Conservation (phyloP, 2,888 invertebrate species). For the Argynnis bischoffii region DNA sequence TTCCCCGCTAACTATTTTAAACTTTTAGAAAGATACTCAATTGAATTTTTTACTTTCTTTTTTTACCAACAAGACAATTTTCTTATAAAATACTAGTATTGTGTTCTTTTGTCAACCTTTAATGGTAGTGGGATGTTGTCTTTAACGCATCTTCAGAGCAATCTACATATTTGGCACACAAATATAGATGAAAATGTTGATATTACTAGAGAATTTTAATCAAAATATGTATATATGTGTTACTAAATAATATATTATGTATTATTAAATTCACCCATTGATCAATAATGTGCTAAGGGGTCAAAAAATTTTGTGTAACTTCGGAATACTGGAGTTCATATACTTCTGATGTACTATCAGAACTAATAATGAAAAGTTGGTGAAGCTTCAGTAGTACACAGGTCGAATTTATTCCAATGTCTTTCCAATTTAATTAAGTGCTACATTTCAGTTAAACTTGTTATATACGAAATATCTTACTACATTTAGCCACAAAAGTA, state of each 20-base stretch:
- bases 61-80: slow-evolving; percentile 14
- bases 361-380: neutral
- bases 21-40: slow-evolving; percentile 33
- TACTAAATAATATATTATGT: too few species aligned
- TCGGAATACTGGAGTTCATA: too few species aligned
- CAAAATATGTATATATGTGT: too few species aligned
- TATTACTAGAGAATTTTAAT: too few species aligned
- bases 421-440: slow-evolving; percentile 14
- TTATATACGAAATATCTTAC: too few species aligned
- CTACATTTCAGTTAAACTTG: slow-evolving; percentile 1
- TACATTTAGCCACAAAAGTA: slow-evolving; percentile 8
- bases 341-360: too few species aligned
- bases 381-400: neutral
- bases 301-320: too few species aligned
- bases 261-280: too few species aligned
- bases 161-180: too few species aligned
- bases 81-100: slow-evolving; percentile 8
- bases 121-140: neutral
- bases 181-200: too few species aligned
- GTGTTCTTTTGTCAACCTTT: neutral
- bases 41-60: slow-evolving; percentile 32
- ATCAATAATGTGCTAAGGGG: too few species aligned
- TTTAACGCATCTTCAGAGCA: neutral
- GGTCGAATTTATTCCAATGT: neutral
- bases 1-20: slow-evolving; percentile 29